phyloP scores from a whole-genome alignment of 2,113 vertebrate species.

The Ammodramus savannarum region DNA sequence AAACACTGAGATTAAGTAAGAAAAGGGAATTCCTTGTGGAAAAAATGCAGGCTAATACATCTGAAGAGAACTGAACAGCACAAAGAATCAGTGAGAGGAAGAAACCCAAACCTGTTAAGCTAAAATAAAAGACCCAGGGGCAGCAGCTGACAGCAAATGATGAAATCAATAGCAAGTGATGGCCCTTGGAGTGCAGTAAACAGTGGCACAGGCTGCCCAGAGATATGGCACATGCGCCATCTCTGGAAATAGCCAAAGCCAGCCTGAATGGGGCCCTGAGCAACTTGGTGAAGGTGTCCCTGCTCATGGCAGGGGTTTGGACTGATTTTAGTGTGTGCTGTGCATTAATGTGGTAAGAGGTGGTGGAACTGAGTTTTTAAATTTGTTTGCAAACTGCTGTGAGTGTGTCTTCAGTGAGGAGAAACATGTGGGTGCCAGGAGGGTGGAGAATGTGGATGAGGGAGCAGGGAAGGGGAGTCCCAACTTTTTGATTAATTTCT shows the following conservation, averaged over 20 bases:
- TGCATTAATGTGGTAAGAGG: background rate
- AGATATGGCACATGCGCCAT: background rate
- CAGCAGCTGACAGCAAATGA: constrained; percentile 56
- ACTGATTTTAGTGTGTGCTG: background rate
- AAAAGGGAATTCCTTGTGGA: constrained; percentile 59
- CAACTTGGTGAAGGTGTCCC: too few relatives aligned
- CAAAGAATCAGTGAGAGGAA: constrained; percentile 52
- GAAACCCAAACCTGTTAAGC: constrained; percentile 28
- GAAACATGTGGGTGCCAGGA: background rate
- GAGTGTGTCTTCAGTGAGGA: background rate
- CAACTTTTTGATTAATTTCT: background rate
- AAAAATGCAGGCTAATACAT: constrained; percentile 58
- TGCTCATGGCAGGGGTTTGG: background rate
- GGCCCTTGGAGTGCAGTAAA: background rate
- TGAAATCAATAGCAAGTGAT: background rate
- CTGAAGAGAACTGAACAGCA: constrained; percentile 45
- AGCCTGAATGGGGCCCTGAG: background rate
- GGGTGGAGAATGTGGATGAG: background rate
- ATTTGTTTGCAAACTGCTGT: background rate
- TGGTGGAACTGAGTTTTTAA: background rate
- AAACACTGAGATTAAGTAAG: constrained; percentile 62
- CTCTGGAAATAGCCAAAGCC: background rate
- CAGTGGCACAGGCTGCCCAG: background rate
- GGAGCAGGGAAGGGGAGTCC: background rate
- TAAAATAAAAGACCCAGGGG: constrained; percentile 52